These are phyloP conservation scores for Spinus olivaceus DNA, from an alignment of 2,797 vertebrate species.

Conservation along the genomic window DNA sequence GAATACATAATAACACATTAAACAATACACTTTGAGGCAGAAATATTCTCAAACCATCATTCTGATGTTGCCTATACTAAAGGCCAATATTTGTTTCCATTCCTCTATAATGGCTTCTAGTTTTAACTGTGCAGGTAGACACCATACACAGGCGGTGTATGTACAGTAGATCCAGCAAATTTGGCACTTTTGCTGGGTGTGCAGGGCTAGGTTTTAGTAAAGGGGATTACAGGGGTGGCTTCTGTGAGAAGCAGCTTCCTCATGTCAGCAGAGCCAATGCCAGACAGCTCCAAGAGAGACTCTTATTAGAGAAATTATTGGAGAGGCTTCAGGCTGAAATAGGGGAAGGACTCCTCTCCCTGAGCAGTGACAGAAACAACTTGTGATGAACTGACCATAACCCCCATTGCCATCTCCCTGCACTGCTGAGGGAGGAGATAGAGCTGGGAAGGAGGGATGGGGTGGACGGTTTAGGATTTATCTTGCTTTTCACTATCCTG, in stretches of 20 bases:
- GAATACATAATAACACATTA: background rate
- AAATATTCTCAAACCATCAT: background rate
- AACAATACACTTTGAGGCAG: background rate
- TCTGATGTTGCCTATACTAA: background rate
- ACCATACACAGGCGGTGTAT: too few relatives aligned
- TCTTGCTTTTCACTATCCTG: background rate
- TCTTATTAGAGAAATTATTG: background rate
- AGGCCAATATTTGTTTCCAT: background rate
- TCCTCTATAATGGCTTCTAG: background rate
- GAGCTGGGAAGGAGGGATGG: background rate
- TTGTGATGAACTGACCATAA: background rate
- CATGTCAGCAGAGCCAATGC: background rate
- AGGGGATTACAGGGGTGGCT: too few relatives aligned
- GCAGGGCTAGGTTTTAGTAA: background rate
- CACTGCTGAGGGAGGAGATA: background rate
- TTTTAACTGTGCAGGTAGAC: background rate
- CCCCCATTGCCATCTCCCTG: background rate
- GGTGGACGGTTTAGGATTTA: background rate
- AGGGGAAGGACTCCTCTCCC: background rate
- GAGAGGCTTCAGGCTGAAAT: background rate
- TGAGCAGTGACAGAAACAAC: background rate
- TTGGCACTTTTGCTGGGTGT: background rate
- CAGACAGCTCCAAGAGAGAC: background rate
- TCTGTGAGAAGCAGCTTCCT: background rate
- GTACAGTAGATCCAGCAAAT: background rate